These are phyloP conservation scores for Prostheceraeus crozeri DNA, from an alignment of 2,888 invertebrate species.

Conservation along the genomic window DNA sequence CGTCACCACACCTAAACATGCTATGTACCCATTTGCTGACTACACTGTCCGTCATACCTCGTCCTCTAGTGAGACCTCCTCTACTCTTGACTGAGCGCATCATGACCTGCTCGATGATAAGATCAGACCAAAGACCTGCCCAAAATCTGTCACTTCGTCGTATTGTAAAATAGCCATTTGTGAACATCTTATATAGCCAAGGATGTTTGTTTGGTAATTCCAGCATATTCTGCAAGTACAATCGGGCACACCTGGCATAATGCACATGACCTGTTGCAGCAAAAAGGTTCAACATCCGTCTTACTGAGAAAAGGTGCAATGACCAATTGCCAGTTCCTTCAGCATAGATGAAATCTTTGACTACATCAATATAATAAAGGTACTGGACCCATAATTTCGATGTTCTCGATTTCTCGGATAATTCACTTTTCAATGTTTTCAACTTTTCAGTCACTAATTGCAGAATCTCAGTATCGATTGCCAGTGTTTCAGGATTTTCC, in stretches of 20 bases:
- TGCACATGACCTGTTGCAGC: slow-evolving; percentile 8
- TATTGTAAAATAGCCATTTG: neutral
- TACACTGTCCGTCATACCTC: neutral
- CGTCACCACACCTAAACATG: neutral
- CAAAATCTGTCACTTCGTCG: slow-evolving; percentile 14
- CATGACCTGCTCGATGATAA: slow-evolving; percentile 3
- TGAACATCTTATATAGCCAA: neutral
- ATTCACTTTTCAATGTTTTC: slow-evolving; percentile 1
- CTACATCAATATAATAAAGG: neutral
- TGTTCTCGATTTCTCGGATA: neutral
- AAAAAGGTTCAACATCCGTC: neutral
- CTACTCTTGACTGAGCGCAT: slow-evolving; percentile 1
- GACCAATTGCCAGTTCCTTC: slow-evolving; percentile 10
- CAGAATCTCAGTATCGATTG: too few species aligned
- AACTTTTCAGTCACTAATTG: too few species aligned
- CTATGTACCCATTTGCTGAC: neutral
- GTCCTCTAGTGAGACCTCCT: neutral
- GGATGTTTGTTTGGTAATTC: neutral
- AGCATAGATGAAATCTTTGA: neutral
- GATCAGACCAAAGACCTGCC: slow-evolving; percentile 1
- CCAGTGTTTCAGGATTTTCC: too few species aligned
- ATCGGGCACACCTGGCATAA: neutral
- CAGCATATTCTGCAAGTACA: neutral
- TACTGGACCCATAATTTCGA: neutral
- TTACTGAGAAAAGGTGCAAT: neutral